Evolutionary conservation across 2,113 vertebrate species (phyloP).

Genomic region (Meriones unguiculatus): DNA sequence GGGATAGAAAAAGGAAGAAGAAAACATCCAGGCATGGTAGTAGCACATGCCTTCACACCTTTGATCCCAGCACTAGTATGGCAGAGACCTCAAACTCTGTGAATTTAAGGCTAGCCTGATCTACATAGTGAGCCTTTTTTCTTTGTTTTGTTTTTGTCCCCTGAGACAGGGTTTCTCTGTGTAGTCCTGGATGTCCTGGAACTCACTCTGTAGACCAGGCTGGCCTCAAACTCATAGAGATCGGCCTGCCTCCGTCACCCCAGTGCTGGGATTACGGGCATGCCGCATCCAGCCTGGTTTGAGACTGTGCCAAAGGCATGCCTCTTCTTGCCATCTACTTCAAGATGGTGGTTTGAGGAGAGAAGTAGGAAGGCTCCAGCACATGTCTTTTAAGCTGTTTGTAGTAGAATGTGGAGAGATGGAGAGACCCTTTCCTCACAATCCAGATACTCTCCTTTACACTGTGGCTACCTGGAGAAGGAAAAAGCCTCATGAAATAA

Average conservation of each 20-base stretch:
- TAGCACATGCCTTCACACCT: too few species aligned
- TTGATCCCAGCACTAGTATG: too few species aligned
- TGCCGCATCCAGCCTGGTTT: too few species aligned
- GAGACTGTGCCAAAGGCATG: conserved; percentile 30
- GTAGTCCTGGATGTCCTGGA: too few species aligned
- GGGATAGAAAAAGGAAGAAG: too few species aligned
- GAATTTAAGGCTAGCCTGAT: too few species aligned
- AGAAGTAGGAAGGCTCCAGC: not conserved
- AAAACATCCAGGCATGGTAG: too few species aligned
- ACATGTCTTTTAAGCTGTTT: not conserved
- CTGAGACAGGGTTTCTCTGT: not conserved
- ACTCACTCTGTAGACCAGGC: not conserved
- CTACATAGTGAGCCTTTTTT: not conserved
- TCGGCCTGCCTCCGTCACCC: not conserved
- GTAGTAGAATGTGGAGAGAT: not conserved
- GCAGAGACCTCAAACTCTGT: too few species aligned
- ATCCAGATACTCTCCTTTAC: not conserved
- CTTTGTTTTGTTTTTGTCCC: too few species aligned
- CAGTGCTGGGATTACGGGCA: not conserved
- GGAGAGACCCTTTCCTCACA: not conserved
- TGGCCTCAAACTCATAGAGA: not conserved
- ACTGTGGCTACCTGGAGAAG: not conserved
- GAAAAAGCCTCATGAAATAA: not conserved
- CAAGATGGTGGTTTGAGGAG: not conserved
- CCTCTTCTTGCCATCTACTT: conserved; percentile 4